Base-by-base conservation (phyloP, 2,888 invertebrate species). In the Unio pictorum region DNA sequence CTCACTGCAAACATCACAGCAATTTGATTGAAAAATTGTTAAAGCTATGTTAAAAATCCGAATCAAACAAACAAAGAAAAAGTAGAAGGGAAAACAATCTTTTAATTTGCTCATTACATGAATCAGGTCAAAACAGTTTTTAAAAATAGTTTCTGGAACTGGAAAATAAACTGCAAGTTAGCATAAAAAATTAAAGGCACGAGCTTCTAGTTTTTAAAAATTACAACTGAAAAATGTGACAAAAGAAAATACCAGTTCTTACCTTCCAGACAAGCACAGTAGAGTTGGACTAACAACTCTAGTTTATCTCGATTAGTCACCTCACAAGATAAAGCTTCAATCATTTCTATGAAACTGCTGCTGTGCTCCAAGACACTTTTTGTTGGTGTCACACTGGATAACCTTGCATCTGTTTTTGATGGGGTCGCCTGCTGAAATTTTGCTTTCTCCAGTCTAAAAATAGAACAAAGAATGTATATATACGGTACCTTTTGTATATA, bases 241-340 rank as follows among this genome's bases (percentile, higher is more conserved):
- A 8, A 45, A 54, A 23, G 18, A n/a, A 11, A 66, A 28, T 11
- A 45, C 23, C 34, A 5, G 18, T 58, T 69, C 75, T 93, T 93
- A 81, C 92, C 91, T 76, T 92, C 91, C 18, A 94, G 87, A 75
- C 94, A 90, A 66, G 89, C 86, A 63, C 92, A 90, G 78, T 94
- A 94, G 58, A 94, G 89, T 71, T 91, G 85, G 3, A 92, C 90
- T 54, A 94, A 82, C 45, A 91, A 83, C 78, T 94, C 92, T 0
- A 95, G 86, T 79, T 92, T 89, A 0, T 92, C 90, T 74, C 89
- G 90, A 79, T 91, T 90, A 7, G 91, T 88, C 0, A 94, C 92
- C 75, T 91, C 78, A 30, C 69, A 66, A 26, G 71, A 62, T 26
- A 73, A 73, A 11, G 84, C 84, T 57, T 74, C 71, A 17, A 73